Conservation (phyloP, 1,140 invertebrate genomes). For the Agraylea sexmaculata region DNA sequence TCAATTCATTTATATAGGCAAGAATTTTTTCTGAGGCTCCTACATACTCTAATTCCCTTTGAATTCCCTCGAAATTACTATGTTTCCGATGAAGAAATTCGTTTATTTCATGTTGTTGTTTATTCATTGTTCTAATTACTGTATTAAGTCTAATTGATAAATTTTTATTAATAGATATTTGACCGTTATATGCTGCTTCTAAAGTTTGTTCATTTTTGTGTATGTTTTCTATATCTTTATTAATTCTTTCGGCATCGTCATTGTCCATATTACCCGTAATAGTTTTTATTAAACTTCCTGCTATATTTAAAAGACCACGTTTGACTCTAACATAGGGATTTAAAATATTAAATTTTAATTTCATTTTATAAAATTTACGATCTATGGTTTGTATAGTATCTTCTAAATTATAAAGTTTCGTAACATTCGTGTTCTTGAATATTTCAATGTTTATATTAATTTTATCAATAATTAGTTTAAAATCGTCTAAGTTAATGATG, state of each 20-base stretch:
- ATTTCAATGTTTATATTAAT: not conserved
- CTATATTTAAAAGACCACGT: not conserved
- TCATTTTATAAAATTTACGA: not conserved
- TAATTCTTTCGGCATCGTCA: conserved; percentile 5
- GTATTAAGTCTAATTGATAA: conserved; percentile 2
- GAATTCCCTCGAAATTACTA: not conserved
- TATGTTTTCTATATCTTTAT: conserved; percentile 6
- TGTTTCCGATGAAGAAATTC: not conserved
- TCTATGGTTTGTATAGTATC: not conserved
- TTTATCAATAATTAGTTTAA: conserved; percentile 2
- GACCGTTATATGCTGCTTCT: conserved; percentile 1
- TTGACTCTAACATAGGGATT: conserved; percentile 1
- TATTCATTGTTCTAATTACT: conserved; percentile 3
- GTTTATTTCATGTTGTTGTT: conserved; percentile 1
- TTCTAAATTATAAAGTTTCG: not conserved
- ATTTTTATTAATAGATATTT: conserved; percentile 2
- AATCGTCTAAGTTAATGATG: not conserved
- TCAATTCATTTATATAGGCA: not conserved
- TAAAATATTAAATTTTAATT: not conserved
- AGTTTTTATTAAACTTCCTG: conserved; percentile 6
- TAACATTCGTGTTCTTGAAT: no score
- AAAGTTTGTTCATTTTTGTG: conserved; percentile 1
- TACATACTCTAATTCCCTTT: not conserved
- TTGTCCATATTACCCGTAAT: conserved; percentile 8
- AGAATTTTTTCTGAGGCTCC: not conserved